Evolutionary conservation across 2,797 vertebrate genomes (phyloP), one percentile per base, ranked within the genome.

Genomic region (Delichon dasypus): DNA sequence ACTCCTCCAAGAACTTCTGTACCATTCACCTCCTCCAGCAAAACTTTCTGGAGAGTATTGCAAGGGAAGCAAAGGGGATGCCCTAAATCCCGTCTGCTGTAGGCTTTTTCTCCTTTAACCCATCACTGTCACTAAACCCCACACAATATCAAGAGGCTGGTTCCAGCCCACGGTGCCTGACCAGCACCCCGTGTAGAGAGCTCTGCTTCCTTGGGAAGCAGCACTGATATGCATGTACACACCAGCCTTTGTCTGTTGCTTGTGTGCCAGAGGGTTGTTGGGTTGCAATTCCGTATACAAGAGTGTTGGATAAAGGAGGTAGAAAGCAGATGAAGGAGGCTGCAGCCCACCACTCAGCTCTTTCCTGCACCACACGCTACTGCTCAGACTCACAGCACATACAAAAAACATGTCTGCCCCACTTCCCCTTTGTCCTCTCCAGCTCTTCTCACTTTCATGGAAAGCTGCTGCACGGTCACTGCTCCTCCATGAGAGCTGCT

Each of bases 171-270:
- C 20, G 38, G 21, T 29, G 10, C 45, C 20, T 80, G 45, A 19
- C 36, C 16, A 42, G 36, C 36, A 30, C 13, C 13, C 30, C 0
- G 0, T 34, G 26, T 44, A 30, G 21, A 60, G 32, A 26, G 47
- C 13, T 61, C 38, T 60, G 38, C 13, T 51, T 51, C 32, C 38
- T 11, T 26, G 21, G 30, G 38, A 44, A 27, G 38, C 38, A 53
- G 32, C 55, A 51, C 3, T 6, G 16, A 21, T 19, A 29, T 18
- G 18, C 66, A 51, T 0, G 0, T 13, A 50, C 45, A 25, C 30
- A 50, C 20, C 20, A 50, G 25, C 16, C 30, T 80, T 50, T 40
- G 12, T 25, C 34, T 67, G 27, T 21, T 17, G 7, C 19, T 58
- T 42, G 30, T 29, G 34, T n/a, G 34, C 53, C 53, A 50, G 30